These are phyloP conservation scores for Xestia sexstrigata DNA, from an alignment of 2,888 invertebrate genomes.

Conservation along the genomic window DNA sequence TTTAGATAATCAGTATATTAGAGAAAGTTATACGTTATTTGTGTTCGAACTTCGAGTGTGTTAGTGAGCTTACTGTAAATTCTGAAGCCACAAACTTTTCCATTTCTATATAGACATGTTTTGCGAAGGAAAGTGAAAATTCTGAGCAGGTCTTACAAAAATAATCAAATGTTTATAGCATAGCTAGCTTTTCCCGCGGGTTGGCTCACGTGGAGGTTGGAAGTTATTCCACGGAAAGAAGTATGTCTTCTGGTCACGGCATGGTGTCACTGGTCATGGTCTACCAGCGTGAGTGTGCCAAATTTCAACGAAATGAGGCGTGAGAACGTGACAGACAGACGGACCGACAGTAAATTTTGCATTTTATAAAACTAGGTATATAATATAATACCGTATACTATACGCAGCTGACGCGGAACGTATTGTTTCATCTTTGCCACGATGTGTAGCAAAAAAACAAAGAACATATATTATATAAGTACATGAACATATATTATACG, in stretches of 20 bases:
- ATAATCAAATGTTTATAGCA: not conserved
- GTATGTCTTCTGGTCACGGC: not conserved
- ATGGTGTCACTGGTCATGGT: not conserved
- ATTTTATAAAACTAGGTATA: not conserved
- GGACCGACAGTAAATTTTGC: not conserved
- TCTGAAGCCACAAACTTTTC: slow-evolving; percentile 30
- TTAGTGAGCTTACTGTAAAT: slow-evolving; percentile 16
- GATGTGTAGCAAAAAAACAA: not conserved
- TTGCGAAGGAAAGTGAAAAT: slow-evolving; percentile 6
- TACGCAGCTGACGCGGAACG: too few relatives aligned
- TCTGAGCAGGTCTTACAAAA: not conserved
- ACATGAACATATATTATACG: too few relatives aligned
- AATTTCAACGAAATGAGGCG: not conserved
- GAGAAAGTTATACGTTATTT: slow-evolving; percentile 26
- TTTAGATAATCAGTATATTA: slow-evolving; percentile 22
- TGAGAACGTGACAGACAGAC: not conserved
- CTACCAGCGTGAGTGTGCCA: not conserved
- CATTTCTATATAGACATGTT: slow-evolving; percentile 25
- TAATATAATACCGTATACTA: too few relatives aligned
- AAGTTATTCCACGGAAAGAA: not conserved
- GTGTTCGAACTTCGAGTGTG: slow-evolving; percentile 17
- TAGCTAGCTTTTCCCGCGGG: not conserved
- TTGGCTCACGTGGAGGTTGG: not conserved
- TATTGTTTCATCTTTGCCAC: not conserved
- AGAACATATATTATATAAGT: too few relatives aligned